Percentiles rank a stretch among this genome's conserved stretches.
phyloP scores from a whole-genome alignment of 2,797 vertebrate genomes.

The Neostethus bicornis region DNA sequence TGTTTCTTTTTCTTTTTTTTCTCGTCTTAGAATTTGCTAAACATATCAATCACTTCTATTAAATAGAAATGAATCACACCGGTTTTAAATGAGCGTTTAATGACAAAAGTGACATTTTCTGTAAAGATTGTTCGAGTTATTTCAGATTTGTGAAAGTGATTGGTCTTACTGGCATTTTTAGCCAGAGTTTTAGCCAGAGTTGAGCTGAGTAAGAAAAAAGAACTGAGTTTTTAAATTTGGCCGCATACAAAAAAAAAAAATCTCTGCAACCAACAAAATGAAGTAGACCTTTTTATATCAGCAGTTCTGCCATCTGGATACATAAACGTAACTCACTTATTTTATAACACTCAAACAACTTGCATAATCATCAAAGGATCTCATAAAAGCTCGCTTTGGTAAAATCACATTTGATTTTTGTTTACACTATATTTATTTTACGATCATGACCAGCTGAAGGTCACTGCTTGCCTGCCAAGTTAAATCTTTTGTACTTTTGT shows the following conservation, averaged over 20 bases:
- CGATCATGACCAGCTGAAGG: conserved; percentile 36
- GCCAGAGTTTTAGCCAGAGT: too few species aligned
- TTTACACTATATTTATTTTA: conserved; percentile 35
- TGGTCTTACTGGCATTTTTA: not conserved
- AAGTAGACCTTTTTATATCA: too few species aligned
- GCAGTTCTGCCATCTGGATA: not conserved
- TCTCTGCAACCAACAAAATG: too few species aligned
- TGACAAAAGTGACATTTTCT: not conserved
- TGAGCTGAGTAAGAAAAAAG: not conserved
- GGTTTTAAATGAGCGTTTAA: not conserved
- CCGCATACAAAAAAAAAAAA: too few species aligned
- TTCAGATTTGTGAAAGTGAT: too few species aligned
- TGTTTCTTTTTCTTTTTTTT: conserved; percentile 1
- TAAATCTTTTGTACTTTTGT: conserved; percentile 47
- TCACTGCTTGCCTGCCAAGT: conserved; percentile 50
- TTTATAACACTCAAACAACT: conserved; percentile 10
- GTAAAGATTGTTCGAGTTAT: too few species aligned
- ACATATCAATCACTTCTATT: conserved; percentile 1
- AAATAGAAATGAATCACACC: not conserved
- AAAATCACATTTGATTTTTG: conserved; percentile 34
- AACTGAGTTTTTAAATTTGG: too few species aligned
- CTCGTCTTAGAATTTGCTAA: not conserved
- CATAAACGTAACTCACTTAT: conserved; percentile 16
- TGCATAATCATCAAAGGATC: conserved; percentile 13
- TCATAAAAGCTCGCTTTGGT: conserved; percentile 10